Conservation (phyloP, 1,140 invertebrate species). For the Euglossa dilemma region DNA sequence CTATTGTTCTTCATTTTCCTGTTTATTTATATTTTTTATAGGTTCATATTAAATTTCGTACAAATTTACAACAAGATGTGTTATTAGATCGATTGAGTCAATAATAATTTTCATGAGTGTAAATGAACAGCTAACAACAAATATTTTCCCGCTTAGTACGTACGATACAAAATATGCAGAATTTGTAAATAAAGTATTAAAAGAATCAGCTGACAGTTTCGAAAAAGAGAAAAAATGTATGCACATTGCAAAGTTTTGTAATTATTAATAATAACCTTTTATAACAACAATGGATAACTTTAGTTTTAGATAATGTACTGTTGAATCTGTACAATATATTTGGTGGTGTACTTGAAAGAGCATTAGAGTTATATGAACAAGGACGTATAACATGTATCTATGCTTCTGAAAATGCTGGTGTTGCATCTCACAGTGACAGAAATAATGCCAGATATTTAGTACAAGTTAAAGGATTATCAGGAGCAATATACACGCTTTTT, state of each 20-base stretch:
- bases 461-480: conserved; percentile 84
- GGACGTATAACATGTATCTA: conserved; percentile 78
- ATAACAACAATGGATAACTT: conserved; percentile 20
- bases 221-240: conserved; percentile 70
- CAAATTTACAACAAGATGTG: not conserved
- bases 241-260: conserved; percentile 27
- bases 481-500: conserved; percentile 84
- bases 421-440: conserved; percentile 72
- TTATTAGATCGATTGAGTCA: not conserved
- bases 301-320: conserved; percentile 83
- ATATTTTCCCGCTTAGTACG: not conserved
- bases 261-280: not conserved
- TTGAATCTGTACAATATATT: conserved; percentile 83
- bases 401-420: conserved; percentile 72
- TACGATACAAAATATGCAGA: conserved; percentile 48
- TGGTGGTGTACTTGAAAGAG: conserved; percentile 83
- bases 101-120: conserved; percentile 37
- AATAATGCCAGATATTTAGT: conserved; percentile 75
- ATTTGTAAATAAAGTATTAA: conserved; percentile 56
- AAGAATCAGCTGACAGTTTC: conserved; percentile 66
- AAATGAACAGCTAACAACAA: conserved; percentile 6
- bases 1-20: not conserved
- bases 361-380: conserved; percentile 85
- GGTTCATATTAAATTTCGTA: too few species aligned
- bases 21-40: conserved; percentile 15